Evolutionary conservation across 1,140 invertebrate species (phyloP), one percentile per base, ranked within the genome.

Genomic region (Drosophila kikkawai): DNA sequence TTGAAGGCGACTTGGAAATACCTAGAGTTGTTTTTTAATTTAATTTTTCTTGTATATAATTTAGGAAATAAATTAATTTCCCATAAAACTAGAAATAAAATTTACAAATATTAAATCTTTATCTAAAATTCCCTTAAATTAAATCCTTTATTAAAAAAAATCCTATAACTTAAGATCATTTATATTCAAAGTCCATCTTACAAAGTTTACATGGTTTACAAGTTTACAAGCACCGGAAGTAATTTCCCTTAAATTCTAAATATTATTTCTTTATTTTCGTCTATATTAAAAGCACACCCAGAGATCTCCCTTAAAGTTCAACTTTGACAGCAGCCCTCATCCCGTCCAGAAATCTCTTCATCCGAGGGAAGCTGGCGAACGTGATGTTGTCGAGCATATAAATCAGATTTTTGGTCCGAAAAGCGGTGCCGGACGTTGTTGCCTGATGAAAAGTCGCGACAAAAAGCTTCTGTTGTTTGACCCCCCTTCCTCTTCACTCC

Each of bases 321-420:
- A 36, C 26, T 42, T 60, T 77, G 68, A 26, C 71, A 34, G 39
- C 65, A 34, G 50, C 50, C 48, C 64, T 60, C 67, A 68, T 45
- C 63, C 64, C 22, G 41, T 15, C 22, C 56, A 44, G 75, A 51
- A 57, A 67, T 74, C 59, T 67, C 73, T 65, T 76, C 68, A 66
- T 75, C 75, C 63, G 26, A 51, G 63, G 36, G 57, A 65, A 56
- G 50, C 50, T 59, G 47, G 57, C 29, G 59, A 64, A 87, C 83
- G 83, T 80, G 76, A 87, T 82, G 83, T 88, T 85, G 75, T 68
- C 77, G 69, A 75, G 84, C 84, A 90, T 88, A 88, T 88, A 88
- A 88, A 88, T 88, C 84, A 88, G 84, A 88, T 88, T 88, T 88
- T 84, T 63, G 64, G 59, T 56, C 75, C 68, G 22, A 73, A 56